Conservation (phyloP, 2,797 vertebrate species). For the Centropyge bicolor region DNA sequence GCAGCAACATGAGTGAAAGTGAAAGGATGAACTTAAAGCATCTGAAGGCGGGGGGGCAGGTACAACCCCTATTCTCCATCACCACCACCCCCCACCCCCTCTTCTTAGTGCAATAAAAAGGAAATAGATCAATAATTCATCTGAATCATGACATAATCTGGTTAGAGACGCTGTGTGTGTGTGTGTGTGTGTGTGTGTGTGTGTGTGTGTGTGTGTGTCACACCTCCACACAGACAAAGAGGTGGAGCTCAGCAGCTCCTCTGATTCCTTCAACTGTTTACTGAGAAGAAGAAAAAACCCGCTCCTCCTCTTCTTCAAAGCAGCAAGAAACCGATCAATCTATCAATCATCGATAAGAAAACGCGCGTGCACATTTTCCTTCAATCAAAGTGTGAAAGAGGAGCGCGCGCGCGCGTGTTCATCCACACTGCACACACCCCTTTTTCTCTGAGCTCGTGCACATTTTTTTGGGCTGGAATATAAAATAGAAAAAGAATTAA, state of each 20-base stretch:
- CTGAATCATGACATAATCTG: constrained; percentile 60
- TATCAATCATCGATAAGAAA: constrained; percentile 27
- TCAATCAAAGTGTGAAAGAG: constrained; percentile 37
- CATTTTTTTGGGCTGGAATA: constrained; percentile 16
- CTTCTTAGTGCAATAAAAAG: constrained; percentile 52
- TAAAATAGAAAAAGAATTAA: not conserved
- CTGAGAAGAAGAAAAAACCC: not conserved
- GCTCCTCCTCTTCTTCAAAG: not conserved
- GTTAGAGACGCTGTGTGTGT: constrained; percentile 6
- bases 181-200: not conserved
- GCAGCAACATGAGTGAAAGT: not conserved
- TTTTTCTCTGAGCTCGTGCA: constrained; percentile 70
- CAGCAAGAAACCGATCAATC: too few species aligned
- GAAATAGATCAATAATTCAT: constrained; percentile 72
- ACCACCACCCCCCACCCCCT: not conserved
- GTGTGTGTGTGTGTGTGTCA: constrained; percentile 40
- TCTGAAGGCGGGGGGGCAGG: not conserved
- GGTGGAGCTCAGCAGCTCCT: constrained; percentile 45
- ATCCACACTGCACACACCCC: constrained; percentile 77
- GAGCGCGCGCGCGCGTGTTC: constrained; percentile 45
- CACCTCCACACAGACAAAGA: constrained; percentile 78
- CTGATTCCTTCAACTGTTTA: constrained; percentile 47
- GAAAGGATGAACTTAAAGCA: not conserved
- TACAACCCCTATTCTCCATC: constrained; percentile 13
- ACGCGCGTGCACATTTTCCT: not conserved